Base-by-base conservation (phyloP, 1,140 invertebrate genomes). In the Saccostrea glomerata region DNA sequence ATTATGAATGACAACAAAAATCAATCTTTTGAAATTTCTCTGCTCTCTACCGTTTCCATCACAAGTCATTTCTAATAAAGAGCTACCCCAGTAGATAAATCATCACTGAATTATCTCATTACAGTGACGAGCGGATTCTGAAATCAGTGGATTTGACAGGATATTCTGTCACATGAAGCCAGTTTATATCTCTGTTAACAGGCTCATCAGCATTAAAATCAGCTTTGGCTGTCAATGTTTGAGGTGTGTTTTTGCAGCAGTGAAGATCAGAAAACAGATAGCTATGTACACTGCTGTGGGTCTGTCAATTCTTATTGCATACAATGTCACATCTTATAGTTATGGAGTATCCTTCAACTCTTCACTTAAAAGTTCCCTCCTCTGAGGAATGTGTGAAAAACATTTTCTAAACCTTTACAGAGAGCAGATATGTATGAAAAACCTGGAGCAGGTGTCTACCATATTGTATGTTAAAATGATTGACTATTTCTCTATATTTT, bases 131-230 rank as follows among this genome's bases (percentile, higher is more conserved):
- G 25, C 70, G 13, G 23, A 25, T 30, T 12, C 70, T 77, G 23
- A 77, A 30, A 36, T 36, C 15, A 25, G 23, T 15, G 70, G 15
- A 30, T 77, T 77, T 77, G 15, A 77, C 23, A 77, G 70, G 23
- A 77, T 77, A 77, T 30, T 36, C 25, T 77, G 70, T 77, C 70
- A 77, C 70, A 77, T 77, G 11, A 77, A 77, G 70, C 70, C 25
- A 77, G 70, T 77, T 77, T 30, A 77, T 77, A 77, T 77, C 70
- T 30, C 7, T 77, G 70, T 77, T 77, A 77, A 77, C 70, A 77
- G 70, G 25, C 70, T 77, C 70, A 30, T 77, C 70, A 77, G 70
- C 70, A 77, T 77, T 77, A 77, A 77, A 77, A 77, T 77, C 70
- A 30, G 70, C 70, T 77, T 77, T 25, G 30, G 70, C 70, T 77